A percentile compares a stretch with the other conserved stretches of the same genome.
These are phyloP conservation scores for Gymnarchus niloticus DNA, from an alignment of 2,113 vertebrate species.

Conservation along the genomic window DNA sequence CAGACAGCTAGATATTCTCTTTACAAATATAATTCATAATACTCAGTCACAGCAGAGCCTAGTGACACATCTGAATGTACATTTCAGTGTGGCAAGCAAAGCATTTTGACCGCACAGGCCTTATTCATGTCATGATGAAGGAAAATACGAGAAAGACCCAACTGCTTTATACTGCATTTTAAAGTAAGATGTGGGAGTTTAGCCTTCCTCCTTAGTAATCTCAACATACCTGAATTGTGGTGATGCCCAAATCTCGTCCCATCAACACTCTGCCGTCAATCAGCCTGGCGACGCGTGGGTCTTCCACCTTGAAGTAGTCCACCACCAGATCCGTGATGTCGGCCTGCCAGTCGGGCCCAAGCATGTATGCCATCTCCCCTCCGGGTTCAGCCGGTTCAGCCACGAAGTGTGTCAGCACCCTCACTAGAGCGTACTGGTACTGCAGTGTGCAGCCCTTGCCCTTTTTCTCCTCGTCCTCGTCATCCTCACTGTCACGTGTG, in stretches of 20 bases:
- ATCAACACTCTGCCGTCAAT: constrained; percentile 77
- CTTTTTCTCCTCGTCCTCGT: constrained; percentile 89
- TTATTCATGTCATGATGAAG: neutral
- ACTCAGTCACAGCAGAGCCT: neutral
- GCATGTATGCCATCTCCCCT: constrained; percentile 77
- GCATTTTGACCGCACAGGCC: neutral
- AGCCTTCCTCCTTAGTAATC: neutral
- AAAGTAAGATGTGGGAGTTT: neutral
- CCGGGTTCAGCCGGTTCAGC: constrained; percentile 70
- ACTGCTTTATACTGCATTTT: neutral
- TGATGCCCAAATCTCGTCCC: constrained; percentile 82
- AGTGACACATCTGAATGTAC: neutral
- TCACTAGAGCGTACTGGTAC: constrained; percentile 86
- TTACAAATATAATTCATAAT: neutral
- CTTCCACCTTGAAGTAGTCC: constrained; percentile 87
- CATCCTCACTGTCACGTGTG: constrained; percentile 89
- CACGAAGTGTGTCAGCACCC: constrained; percentile 91
- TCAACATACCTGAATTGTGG: constrained; percentile 49
- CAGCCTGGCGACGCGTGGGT: constrained; percentile 75
- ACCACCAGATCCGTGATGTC: constrained; percentile 88
- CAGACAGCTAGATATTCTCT: neutral
- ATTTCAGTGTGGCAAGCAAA: neutral
- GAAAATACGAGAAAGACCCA: neutral
- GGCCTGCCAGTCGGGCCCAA: constrained; percentile 89
- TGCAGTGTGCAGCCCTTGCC: constrained; percentile 87